Base-by-base conservation (phyloP, 2,888 invertebrate genomes). In the Napeogenes inachia region DNA sequence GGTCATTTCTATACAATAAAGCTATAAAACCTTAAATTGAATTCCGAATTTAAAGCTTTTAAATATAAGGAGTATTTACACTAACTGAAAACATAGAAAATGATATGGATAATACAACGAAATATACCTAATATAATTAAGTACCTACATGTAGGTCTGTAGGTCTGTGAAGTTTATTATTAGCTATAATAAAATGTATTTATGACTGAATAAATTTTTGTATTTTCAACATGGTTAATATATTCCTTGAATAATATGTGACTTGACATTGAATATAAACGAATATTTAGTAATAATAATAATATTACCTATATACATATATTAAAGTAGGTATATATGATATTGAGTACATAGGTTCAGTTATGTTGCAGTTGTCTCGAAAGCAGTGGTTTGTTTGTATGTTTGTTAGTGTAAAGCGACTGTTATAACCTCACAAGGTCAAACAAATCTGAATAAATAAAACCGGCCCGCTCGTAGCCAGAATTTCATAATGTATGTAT, bases 371-470 rank as follows among this genome's bases (percentile, higher is more conserved):
- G 50, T 50, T 50, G 50, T 13, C 50, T 8, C 30, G 50, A 50
- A 21, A 21, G 8, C 13, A 35, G 21, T 21, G 32, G 13, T 12
- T 21, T 35, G 45, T 5, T 8, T 13, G 45, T 56, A 21, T 21
- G 21, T 21, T 21, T 21, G 21, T 21, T n/a, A 33, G 62, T 62
- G 62, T 59, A 54, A 38, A 50, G 30, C 56, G 54, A 59, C 56
- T 35, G 21, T 38, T 53, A 54, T 53, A 60, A 62, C 59, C 60
- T 61, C 60, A 58, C 63, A 59, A 66, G 66, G 62, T 60, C 64
- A 64, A 60, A 62, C 61, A 61, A 57, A 60, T 53, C 57, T 64
- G 60, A 62, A 60, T 62, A 64, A 64, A 67, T 67, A 59, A 64
- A 60, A 64, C 59, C 61, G 56, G 62, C 61, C 59, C 53, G 53